Evolutionary conservation across 2,888 invertebrate genomes (phyloP).

Genomic region (Drosophila longiperda): DNA sequence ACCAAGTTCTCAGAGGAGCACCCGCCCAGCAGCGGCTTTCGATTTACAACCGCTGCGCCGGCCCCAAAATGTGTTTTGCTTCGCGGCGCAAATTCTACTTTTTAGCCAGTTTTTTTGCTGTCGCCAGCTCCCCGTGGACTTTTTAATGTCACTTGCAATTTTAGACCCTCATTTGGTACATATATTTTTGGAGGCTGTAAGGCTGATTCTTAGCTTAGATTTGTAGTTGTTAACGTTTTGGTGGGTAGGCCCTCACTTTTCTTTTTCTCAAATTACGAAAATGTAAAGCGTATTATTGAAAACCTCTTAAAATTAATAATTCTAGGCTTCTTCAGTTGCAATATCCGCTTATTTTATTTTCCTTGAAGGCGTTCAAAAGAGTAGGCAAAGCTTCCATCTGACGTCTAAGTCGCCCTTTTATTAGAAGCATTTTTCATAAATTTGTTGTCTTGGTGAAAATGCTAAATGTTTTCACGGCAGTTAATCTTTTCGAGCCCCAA

Average conservation of each 20-base stretch:
- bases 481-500: slow-evolving; percentile 66
- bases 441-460: slow-evolving; percentile 41
- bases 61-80: slow-evolving; percentile 38
- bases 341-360: not conserved
- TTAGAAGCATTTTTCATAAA: slow-evolving; percentile 15
- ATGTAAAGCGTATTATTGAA: not conserved
- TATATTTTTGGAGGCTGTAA: slow-evolving; percentile 13
- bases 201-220: slow-evolving; percentile 8
- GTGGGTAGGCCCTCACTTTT: not conserved
- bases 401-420: slow-evolving; percentile 4
- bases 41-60: slow-evolving; percentile 39
- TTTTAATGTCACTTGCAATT: slow-evolving; percentile 65
- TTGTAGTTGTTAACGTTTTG: not conserved
- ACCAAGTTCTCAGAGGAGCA: slow-evolving; percentile 46
- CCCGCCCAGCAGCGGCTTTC: slow-evolving; percentile 26
- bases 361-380: slow-evolving; percentile 6
- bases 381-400: slow-evolving; percentile 2
- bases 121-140: slow-evolving; percentile 50
- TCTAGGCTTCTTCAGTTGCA: too few relatives aligned
- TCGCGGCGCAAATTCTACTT: slow-evolving; percentile 25
- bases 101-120: slow-evolving; percentile 14
- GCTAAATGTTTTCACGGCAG: slow-evolving; percentile 70
- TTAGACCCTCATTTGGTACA: slow-evolving; percentile 24
- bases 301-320: not conserved
- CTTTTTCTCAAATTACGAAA: not conserved